phyloP scores from a whole-genome alignment of 2,888 invertebrate genomes.

The Allygus modestus region DNA sequence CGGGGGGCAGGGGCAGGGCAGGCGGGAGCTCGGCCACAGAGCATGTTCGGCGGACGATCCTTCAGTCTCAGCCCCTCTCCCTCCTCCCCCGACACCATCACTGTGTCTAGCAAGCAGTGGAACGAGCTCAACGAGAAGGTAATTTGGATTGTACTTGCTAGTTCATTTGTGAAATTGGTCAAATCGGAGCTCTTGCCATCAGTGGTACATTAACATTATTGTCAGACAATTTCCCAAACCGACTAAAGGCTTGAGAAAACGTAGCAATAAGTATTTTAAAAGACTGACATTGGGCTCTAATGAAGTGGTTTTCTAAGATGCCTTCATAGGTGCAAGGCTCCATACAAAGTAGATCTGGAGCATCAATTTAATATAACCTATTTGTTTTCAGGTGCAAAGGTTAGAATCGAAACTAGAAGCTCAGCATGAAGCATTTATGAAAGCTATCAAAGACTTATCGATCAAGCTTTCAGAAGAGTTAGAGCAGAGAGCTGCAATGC shows the following conservation, averaged over 20 bases:
- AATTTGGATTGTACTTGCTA: too few relatives aligned
- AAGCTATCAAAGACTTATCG: conserved; percentile 81
- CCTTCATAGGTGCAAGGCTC: too few relatives aligned
- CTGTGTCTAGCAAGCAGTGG: conserved; percentile 72
- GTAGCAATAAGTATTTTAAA: too few relatives aligned
- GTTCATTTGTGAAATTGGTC: too few relatives aligned
- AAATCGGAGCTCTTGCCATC: too few relatives aligned
- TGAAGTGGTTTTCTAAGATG: too few relatives aligned
- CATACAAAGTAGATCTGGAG: too few relatives aligned
- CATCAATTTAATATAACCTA: too few relatives aligned
- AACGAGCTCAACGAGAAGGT: conserved; percentile 75
- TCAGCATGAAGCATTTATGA: conserved; percentile 79
- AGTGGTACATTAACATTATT: too few relatives aligned
- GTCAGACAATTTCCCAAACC: too few relatives aligned
- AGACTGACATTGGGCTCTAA: too few relatives aligned
- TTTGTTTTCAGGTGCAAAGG: conserved; percentile 65
- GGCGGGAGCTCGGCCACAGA: conserved; percentile 62
- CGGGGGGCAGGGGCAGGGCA: neutral
- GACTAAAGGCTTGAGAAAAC: too few relatives aligned
- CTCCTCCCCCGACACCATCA: conserved; percentile 66
- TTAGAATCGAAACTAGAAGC: conserved; percentile 76
- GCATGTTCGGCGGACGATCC: conserved; percentile 64
- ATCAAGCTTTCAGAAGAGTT: conserved; percentile 80
- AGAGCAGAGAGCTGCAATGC: conserved; percentile 81
- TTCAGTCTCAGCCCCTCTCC: conserved; percentile 61